Base-by-base conservation (phyloP, 2,797 vertebrate species). In the Enteromius paludinosus region DNA sequence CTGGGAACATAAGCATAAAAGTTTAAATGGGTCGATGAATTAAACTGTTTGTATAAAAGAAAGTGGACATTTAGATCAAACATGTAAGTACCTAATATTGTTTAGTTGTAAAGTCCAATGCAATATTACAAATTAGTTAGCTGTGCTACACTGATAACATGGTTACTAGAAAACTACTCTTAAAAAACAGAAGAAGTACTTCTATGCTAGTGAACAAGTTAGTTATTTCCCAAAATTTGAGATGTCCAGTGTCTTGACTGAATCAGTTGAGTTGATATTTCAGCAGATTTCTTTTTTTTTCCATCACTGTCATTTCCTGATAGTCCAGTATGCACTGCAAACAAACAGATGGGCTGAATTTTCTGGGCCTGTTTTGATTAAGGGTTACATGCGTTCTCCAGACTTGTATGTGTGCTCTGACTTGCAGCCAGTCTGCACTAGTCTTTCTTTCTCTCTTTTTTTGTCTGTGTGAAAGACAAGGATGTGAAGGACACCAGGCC, bases 401-500 rank as follows among this genome's bases (percentile, higher is more conserved):
- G 86, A 84, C 84, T 69, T 81, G 83, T 77, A 81, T 83, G 79
- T 85, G 86, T 82, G 71, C 79, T 52, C 83, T 73, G 47, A 78
- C 85, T 85, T 52, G 28, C 81, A 70, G 75, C 82, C 86, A 43
- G 11, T 87, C 71, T 74, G 49, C 77, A 52, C 54, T 64, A 80
- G 28, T 83, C 74, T 83, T 25, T 70, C 45, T 56, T n/a, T 83
- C 47, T 77, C 38, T 71, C 47, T 72, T 70, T 76, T 56, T 56
- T 56, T 56, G 79, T 82, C 82, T 84, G 81, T 83, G 88, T 65
- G 77, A 61, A 43, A 35, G 75, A 65, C 68, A 80, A 41, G 30
- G 45, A 88, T 75, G 76, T 93, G 93, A 94, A 94, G 93, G 93
- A 95, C 93, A 94, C 89, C 87, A 90, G 89, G 86, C 91, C 93